These are phyloP conservation scores for Hirtodrosophila duncani DNA, from an alignment of 2,888 invertebrate species.

Conservation along the genomic window DNA sequence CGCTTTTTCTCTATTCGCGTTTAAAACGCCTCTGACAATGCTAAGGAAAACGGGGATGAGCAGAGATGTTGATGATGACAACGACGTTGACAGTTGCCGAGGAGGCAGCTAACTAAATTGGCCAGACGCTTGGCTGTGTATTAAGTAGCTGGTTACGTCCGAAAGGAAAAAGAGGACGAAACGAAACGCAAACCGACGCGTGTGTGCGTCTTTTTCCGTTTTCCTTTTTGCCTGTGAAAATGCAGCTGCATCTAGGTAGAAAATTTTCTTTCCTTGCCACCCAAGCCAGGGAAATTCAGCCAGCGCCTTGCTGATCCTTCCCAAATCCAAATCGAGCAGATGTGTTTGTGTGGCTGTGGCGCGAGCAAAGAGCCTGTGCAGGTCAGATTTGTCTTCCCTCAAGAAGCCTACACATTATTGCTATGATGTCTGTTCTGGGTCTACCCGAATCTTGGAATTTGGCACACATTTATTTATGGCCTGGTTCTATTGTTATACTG, in stretches of 20 bases:
- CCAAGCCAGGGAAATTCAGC: constrained; percentile 39
- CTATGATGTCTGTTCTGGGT: no score
- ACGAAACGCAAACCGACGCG: background rate
- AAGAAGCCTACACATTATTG: no score
- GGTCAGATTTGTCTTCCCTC: constrained; percentile 54
- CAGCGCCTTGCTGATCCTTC: constrained; percentile 10
- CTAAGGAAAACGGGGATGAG: constrained; percentile 1
- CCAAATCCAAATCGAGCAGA: constrained; percentile 44
- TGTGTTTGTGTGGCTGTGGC: no score
- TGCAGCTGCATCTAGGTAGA: constrained; percentile 35
- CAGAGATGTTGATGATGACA: constrained; percentile 6
- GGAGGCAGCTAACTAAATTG: constrained; percentile 56
- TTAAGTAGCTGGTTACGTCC: constrained; percentile 72
- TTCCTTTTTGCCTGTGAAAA: background rate
- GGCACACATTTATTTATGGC: constrained; percentile 20
- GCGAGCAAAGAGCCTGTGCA: constrained; percentile 46
- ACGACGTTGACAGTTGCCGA: constrained; percentile 56
- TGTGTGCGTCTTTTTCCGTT: no score
- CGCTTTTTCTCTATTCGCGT: constrained; percentile 34
- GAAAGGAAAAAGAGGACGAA: constrained; percentile 15
- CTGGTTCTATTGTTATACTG: constrained; percentile 9
- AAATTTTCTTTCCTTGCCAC: constrained; percentile 1
- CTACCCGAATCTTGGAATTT: constrained; percentile 19
- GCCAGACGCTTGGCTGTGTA: constrained; percentile 29
- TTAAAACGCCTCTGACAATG: constrained; percentile 49